phyloP scores from a whole-genome alignment of 1,140 invertebrate genomes.

The Dermatophagoides farinae region DNA sequence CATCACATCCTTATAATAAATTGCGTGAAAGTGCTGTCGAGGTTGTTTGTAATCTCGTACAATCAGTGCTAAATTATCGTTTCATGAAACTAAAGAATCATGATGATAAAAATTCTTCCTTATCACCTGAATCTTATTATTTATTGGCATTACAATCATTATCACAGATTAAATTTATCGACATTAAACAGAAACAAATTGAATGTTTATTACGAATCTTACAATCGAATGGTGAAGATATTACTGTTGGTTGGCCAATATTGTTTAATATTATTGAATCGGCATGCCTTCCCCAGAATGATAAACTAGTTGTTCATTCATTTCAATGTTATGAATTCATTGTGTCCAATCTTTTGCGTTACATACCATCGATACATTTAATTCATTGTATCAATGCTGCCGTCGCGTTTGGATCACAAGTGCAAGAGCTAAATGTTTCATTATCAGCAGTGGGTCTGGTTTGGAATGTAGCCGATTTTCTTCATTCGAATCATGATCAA shows the following conservation, averaged over 20 bases:
- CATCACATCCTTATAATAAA: conserved; percentile 76
- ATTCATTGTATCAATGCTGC: conserved; percentile 79
- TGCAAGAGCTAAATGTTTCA: conserved; percentile 90
- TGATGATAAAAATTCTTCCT: neutral
- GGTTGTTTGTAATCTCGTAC: conserved; percentile 80
- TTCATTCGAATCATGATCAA: conserved; percentile 82
- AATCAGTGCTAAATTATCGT: conserved; percentile 57
- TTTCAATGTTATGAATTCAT: conserved; percentile 91
- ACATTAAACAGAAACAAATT: conserved; percentile 81
- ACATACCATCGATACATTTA: conserved; percentile 66
- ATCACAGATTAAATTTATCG: conserved; percentile 58
- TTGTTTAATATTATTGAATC: conserved; percentile 83
- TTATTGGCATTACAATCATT: conserved; percentile 71
- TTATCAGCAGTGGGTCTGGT: conserved; percentile 89
- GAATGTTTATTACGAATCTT: conserved; percentile 82
- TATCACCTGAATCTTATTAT: conserved; percentile 30
- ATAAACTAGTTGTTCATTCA: conserved; percentile 70
- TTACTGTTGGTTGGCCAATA: conserved; percentile 74
- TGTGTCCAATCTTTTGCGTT: conserved; percentile 79
- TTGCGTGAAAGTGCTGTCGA: conserved; percentile 96
- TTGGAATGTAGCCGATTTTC: conserved; percentile 95
- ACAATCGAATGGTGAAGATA: conserved; percentile 68
- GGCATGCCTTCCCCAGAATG: conserved; percentile 54
- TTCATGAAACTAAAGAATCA: neutral
- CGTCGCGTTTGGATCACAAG: conserved; percentile 85